Evolutionary conservation across 2,888 invertebrate species (phyloP), one percentile per base, ranked within the genome.

Genomic region (Chymomyza amoena): DNA sequence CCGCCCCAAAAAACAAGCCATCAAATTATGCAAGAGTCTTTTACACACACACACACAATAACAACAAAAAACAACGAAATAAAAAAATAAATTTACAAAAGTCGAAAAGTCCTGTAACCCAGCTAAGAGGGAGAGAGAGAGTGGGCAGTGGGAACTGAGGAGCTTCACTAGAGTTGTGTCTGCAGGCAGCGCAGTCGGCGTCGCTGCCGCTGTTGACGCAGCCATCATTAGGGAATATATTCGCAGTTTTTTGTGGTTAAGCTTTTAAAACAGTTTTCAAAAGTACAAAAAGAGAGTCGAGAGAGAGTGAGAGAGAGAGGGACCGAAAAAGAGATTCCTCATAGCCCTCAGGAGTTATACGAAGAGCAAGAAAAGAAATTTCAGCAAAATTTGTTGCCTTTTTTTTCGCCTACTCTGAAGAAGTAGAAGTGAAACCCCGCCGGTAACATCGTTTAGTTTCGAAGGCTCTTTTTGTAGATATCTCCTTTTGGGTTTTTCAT

Each of bases 211-310:
- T 54, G 52, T 54, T 54, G 51, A 51, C 62, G 69, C 66, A 56
- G 69, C 73, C 76, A 81, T 85, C 85, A 88, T 88, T 85, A 85
- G 85, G 89, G 89, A 88, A 87, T 87, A 45, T 45, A 78, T 85
- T 77, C 84, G 71, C 86, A 79, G 76, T 80, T 80, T 81, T 84
- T 78, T 68, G 78, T 88, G 88, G 88, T 87, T 84, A 84, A 88
- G 84, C 83, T 84, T 87, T 88, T 80, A 84, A 84, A 84, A 84
- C 83, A 77, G 88, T 84, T 84, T 82, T 85, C 72, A 71, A 87
- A 85, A 79, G 86, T 82, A 83, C 83, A 78, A 80, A 71, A 71
- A 28, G 62, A 20, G 56, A 20, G 28, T 50, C 45, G 16, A 18
- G 51, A 10, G 6, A 62, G 9, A 32, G 32, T 1, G 5, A 32